A percentile compares a stretch with the other conserved stretches of the same genome.
Conservation (phyloP, 2,888 invertebrate species). For the Amphipoea oculea region DNA sequence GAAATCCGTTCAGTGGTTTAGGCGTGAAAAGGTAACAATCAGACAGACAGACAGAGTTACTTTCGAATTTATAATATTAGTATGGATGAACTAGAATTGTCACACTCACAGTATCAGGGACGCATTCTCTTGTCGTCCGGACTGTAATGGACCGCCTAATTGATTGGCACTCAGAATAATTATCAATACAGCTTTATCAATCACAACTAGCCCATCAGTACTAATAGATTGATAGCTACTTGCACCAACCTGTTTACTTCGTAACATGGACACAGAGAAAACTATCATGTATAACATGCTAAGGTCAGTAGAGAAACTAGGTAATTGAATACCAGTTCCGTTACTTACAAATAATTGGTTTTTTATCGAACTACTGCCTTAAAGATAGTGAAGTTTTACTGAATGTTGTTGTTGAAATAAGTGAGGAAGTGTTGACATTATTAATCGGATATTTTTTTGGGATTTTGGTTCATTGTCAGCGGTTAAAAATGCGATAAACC, state of each 20-base stretch:
- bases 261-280: conserved; percentile 8
- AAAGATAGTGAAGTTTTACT: neutral
- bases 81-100: no score
- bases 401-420: neutral
- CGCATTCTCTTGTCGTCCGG: no score
- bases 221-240: neutral
- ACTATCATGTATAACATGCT: conserved; percentile 3
- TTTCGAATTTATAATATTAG: no score
- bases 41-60: no score
- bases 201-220: neutral
- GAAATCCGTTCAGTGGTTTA: no score
- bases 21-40: no score
- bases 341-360: conserved; percentile 11
- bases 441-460: no score
- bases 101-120: no score
- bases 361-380: neutral
- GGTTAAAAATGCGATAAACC: no score
- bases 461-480: no score
- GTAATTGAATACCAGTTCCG: conserved; percentile 17
- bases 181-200: neutral
- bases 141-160: neutral
- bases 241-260: conserved; percentile 18
- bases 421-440: neutral
- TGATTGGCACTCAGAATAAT: neutral
- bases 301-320: conserved; percentile 1